phyloP scores from a whole-genome alignment of 1,140 invertebrate genomes.

The Pinna nobilis region DNA sequence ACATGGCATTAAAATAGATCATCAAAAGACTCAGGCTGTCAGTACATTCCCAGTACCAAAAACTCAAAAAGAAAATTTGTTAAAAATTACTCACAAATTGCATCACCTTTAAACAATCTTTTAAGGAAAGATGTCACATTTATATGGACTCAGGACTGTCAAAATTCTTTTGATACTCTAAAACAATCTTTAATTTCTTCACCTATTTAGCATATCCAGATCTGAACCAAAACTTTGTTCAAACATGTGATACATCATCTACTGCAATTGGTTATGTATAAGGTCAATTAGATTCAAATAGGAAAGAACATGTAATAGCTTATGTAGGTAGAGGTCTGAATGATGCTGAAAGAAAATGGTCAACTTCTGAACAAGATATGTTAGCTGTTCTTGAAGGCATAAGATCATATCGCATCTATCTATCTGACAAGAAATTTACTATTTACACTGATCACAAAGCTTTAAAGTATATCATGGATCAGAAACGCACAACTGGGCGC shows the following conservation, averaged over 20 bases:
- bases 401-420: constrained; percentile 14
- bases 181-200: constrained; percentile 8
- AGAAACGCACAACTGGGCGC: constrained; percentile 7
- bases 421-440: constrained; percentile 15
- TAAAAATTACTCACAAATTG: constrained; percentile 28
- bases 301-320: constrained; percentile 34
- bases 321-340: constrained; percentile 25
- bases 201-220: constrained; percentile 18
- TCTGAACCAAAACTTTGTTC: constrained; percentile 4
- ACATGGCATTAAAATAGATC: constrained; percentile 24
- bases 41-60: constrained; percentile 1
- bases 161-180: constrained; percentile 9
- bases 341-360: constrained; percentile 23
- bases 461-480: constrained; percentile 2
- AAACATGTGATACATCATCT: constrained; percentile 9
- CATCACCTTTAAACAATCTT: constrained; percentile 27
- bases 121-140: constrained; percentile 16
- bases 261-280: constrained; percentile 35
- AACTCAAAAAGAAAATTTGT: constrained; percentile 18
- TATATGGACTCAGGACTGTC: not conserved
- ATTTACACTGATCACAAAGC: constrained; percentile 34
- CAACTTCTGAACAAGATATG: constrained; percentile 18
- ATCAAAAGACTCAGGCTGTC: constrained; percentile 10
- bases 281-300: constrained; percentile 37
- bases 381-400: constrained; percentile 37